phyloP scores from a whole-genome alignment of 2,797 vertebrate species.

The Lagorchestes hirsutus region DNA sequence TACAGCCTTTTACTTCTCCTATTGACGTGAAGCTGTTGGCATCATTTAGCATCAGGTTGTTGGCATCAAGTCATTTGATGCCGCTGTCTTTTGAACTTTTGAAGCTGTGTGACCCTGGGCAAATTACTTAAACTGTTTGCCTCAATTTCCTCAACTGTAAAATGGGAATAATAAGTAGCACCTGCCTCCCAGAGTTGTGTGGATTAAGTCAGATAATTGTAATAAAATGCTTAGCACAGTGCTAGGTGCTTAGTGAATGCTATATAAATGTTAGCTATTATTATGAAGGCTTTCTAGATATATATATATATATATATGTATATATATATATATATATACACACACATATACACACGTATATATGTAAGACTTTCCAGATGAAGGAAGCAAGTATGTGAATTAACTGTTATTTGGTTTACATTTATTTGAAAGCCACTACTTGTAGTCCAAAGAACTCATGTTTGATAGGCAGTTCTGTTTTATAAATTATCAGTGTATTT shows the following conservation, averaged over 20 bases:
- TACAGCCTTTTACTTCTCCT: not conserved
- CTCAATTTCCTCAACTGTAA: not conserved
- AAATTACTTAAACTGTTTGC: not conserved
- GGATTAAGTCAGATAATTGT: not conserved
- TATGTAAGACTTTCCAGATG: not conserved
- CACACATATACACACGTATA: too few relatives aligned
- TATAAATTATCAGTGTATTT: not conserved
- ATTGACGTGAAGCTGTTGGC: not conserved
- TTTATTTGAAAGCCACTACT: not conserved
- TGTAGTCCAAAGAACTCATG: not conserved
- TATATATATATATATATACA: too few relatives aligned
- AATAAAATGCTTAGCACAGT: not conserved
- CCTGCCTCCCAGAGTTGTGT: not conserved
- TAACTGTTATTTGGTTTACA: not conserved
- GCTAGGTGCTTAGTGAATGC: not conserved
- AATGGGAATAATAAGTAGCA: not conserved
- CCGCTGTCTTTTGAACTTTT: not conserved
- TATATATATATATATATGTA: too few relatives aligned
- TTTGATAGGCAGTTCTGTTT: not conserved
- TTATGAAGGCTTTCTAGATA: not conserved
- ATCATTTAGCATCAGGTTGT: not conserved
- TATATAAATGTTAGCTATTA: not conserved
- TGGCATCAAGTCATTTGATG: too few relatives aligned
- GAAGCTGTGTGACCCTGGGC: not conserved
- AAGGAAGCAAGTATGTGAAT: not conserved